Conservation (phyloP, 2,113 vertebrate species). For the Glaucidium brasilianum region DNA sequence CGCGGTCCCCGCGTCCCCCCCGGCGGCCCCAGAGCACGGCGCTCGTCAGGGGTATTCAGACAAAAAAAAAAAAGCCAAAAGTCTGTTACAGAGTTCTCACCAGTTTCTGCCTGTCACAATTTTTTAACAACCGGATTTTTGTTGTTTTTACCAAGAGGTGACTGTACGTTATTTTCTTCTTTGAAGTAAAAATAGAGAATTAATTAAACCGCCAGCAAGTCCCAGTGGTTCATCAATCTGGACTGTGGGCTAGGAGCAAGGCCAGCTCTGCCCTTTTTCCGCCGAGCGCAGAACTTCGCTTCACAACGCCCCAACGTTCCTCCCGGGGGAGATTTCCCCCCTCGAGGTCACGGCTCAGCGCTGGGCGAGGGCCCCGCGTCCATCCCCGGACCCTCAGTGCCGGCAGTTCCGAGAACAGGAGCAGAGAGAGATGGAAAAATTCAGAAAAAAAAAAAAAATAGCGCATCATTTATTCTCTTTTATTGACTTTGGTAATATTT, state of each 20-base stretch:
- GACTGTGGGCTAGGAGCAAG: background rate
- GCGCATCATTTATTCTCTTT: background rate
- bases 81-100: background rate
- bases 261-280: background rate
- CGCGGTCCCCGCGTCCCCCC: background rate
- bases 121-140: background rate
- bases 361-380: background rate
- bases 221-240: background rate
- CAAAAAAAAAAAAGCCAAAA: background rate
- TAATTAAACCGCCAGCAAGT: background rate
- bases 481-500: conserved; percentile 9
- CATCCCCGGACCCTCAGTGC: background rate
- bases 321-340: background rate
- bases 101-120: background rate
- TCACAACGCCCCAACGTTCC: background rate
- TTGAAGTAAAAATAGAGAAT: background rate
- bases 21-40: background rate
- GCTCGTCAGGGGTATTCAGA: background rate
- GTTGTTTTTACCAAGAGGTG: background rate
- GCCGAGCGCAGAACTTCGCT: background rate
- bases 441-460: background rate
- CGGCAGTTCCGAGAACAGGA: background rate
- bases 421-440: background rate
- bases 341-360: background rate
- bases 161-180: background rate